Percentiles rank a stretch among this genome's conserved stretches.
phyloP scores from a whole-genome alignment of 2,797 vertebrate genomes.

The Austrolebias charrua region DNA sequence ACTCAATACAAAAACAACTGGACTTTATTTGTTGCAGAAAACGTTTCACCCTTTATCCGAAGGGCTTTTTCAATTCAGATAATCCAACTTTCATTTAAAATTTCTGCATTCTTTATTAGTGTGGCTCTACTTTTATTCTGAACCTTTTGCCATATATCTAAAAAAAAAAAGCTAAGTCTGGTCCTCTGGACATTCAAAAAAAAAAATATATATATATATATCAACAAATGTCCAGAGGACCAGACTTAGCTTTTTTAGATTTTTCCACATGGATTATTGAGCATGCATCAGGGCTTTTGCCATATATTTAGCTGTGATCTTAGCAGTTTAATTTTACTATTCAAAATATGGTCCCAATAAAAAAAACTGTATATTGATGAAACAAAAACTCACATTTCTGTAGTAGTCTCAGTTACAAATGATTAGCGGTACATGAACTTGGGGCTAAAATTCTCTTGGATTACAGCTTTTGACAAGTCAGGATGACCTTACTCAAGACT shows the following conservation, averaged over 20 bases:
- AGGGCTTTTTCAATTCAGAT: not conserved
- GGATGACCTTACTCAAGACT: constrained; percentile 13
- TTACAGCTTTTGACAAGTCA: constrained; percentile 5
- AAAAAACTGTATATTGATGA: not conserved
- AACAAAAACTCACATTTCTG: not conserved
- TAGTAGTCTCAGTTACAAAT: not conserved
- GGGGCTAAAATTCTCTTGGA: not conserved
- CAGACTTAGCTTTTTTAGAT: no score
- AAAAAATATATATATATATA: no score
- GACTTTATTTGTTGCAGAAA: no score
- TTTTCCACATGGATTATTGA: no score
- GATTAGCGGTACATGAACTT: not conserved
- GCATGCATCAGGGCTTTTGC: no score
- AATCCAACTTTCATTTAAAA: not conserved
- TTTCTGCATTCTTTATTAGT: not conserved
- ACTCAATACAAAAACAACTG: no score
- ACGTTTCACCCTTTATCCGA: no score
- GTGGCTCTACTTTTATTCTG: not conserved
- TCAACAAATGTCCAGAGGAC: no score
- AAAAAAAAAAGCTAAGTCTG: no score
- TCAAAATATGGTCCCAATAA: not conserved
- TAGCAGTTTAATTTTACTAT: not conserved
- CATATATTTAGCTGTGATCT: not conserved
- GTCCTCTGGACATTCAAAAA: no score
- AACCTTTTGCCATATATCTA: not conserved